Evolutionary conservation across 2,797 vertebrate species (phyloP).

Genomic region (Hozukius guyotensis): DNA sequence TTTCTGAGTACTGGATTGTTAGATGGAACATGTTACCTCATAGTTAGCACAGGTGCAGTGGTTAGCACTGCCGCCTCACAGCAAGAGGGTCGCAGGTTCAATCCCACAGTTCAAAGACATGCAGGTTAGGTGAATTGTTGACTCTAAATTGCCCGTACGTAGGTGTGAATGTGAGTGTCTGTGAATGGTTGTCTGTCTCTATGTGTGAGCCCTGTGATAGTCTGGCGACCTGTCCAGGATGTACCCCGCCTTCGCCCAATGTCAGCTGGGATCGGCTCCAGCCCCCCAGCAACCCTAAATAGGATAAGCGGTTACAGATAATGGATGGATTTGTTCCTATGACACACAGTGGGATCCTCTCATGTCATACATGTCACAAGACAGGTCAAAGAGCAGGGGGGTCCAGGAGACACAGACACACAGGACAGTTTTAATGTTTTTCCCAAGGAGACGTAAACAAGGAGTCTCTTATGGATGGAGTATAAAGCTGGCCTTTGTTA

Average conservation of each 20-base stretch:
- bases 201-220: not conserved
- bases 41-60: not conserved
- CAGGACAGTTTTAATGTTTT: not conserved
- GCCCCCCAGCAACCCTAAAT: not conserved
- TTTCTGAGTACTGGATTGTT: not conserved
- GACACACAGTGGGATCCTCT: not conserved
- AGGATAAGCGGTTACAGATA: not conserved
- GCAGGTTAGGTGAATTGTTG: not conserved
- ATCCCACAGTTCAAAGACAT: not conserved
- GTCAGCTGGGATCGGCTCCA: not conserved
- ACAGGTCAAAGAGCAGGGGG: not conserved
- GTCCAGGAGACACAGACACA: not conserved
- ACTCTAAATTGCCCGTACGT: not conserved
- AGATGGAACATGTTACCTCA: constrained; percentile 3
- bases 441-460: not conserved
- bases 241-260: not conserved
- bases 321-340: not conserved
- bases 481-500: not conserved
- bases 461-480: not conserved
- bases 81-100: not conserved
- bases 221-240: not conserved
- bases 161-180: not conserved
- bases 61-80: not conserved
- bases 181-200: not conserved
- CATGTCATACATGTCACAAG: constrained; percentile 7